Percentiles rank a stretch among this genome's conserved stretches.
Evolutionary conservation across 2,113 vertebrate genomes (phyloP).

Genomic region (Coturnix japonica): DNA sequence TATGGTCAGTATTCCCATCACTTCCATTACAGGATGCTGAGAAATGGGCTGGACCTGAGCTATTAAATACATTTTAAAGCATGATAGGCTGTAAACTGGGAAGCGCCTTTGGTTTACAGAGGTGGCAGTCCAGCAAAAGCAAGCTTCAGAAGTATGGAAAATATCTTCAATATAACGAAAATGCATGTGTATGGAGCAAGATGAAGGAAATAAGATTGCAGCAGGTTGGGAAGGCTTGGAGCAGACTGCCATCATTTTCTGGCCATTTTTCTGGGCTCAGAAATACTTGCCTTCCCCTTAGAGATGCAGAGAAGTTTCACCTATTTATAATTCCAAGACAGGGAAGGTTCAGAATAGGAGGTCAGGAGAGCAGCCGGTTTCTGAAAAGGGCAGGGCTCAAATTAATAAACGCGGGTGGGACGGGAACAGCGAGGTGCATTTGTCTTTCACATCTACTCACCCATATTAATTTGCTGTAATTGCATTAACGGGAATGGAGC

Average conservation of each 20-base stretch:
- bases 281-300: background rate
- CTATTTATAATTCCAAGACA: background rate
- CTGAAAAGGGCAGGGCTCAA: slow-evolving; percentile 26
- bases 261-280: background rate
- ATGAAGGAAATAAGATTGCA: background rate
- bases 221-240: background rate
- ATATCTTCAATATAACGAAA: background rate
- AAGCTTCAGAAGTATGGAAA: background rate
- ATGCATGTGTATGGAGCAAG: background rate
- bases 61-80: background rate
- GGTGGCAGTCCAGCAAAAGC: background rate
- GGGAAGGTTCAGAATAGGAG: background rate
- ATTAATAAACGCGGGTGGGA: slow-evolving; percentile 28
- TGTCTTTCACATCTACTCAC: slow-evolving; percentile 62
- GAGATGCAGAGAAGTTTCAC: background rate
- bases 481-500: slow-evolving; percentile 33
- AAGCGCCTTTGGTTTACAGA: background rate
- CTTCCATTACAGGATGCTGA: background rate
- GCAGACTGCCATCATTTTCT: background rate
- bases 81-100: background rate
- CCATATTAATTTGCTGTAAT: slow-evolving; percentile 64
- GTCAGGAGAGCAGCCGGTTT: slow-evolving; percentile 33
- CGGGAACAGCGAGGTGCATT: background rate
- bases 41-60: background rate
- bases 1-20: background rate